Percentiles rank a stretch among this genome's conserved stretches.
Evolutionary conservation across 2,113 vertebrate species (phyloP).

Genomic region (Salvelinus alpinus): DNA sequence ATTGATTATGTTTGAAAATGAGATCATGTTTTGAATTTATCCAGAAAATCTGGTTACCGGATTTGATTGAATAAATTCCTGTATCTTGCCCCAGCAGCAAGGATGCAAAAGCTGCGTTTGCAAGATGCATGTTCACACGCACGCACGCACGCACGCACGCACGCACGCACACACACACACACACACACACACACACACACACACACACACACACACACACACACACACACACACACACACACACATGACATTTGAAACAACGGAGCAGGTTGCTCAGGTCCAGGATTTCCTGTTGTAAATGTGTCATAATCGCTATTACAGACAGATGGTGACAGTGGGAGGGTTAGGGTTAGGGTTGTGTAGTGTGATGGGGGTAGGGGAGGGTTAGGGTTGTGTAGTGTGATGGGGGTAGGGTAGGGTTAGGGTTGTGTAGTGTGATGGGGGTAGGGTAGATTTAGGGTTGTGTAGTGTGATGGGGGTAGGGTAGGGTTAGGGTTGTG

Average conservation of each 20-base stretch:
- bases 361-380: too few relatives aligned
- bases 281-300: conserved; percentile 62
- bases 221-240: too few relatives aligned
- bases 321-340: not conserved
- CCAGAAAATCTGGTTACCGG: not conserved
- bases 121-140: conserved; percentile 36
- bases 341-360: too few relatives aligned
- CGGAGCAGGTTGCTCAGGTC: conserved; percentile 46
- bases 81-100: conserved; percentile 12
- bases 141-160: conserved; percentile 13
- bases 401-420: too few relatives aligned
- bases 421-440: too few relatives aligned
- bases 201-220: conserved; percentile 27
- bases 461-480: too few relatives aligned
- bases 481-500: too few relatives aligned
- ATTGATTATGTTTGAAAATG: too few relatives aligned
- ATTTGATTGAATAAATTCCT: not conserved
- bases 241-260: conserved; percentile 38
- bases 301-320: conserved; percentile 30
- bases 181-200: conserved; percentile 15
- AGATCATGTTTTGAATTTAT: too few relatives aligned
- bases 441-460: too few relatives aligned
- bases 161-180: conserved; percentile 31
- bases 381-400: too few relatives aligned
- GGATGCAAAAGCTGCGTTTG: conserved; percentile 46